Evolutionary conservation across 2,888 invertebrate genomes (phyloP).

Genomic region (Aphidius colemani): DNA sequence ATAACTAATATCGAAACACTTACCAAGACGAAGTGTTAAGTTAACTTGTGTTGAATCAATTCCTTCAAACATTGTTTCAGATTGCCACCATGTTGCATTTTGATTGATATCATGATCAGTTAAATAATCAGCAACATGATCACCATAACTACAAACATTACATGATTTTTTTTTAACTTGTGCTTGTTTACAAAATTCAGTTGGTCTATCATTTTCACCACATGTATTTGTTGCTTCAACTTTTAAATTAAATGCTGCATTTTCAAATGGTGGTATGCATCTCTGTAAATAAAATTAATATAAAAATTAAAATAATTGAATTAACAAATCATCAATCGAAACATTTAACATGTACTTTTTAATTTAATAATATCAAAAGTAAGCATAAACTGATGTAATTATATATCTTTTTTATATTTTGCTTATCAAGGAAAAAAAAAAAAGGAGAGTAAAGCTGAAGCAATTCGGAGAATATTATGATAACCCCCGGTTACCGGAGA

Average conservation of each 20-base stretch:
- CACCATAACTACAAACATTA: conserved; percentile 72
- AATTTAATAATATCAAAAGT: background rate
- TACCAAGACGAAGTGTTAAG: conserved; percentile 82
- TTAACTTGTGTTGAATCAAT: conserved; percentile 93
- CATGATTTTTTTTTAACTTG: conserved; percentile 80
- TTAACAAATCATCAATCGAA: background rate
- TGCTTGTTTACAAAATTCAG: conserved; percentile 90
- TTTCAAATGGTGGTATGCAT: conserved; percentile 95
- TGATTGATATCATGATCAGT: conserved; percentile 91
- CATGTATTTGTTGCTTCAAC: conserved; percentile 97
- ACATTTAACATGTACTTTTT: background rate
- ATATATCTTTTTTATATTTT: conserved; percentile 1
- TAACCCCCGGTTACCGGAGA: conserved; percentile 24
- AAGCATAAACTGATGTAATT: background rate
- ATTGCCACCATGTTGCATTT: conserved; percentile 96
- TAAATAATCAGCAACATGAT: conserved; percentile 76
- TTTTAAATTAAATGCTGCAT: conserved; percentile 87
- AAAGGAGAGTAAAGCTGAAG: conserved; percentile 17
- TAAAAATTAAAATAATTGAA: background rate
- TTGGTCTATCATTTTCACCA: conserved; percentile 75
- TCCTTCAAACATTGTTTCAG: conserved; percentile 94
- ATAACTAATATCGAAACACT: no score
- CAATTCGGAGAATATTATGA: conserved; percentile 23
- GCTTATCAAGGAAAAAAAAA: conserved; percentile 17
- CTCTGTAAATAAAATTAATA: conserved; percentile 66